Evolutionary conservation across 1,140 invertebrate genomes (phyloP), one percentile per base, ranked within the genome.

Genomic region (Drosophila carrolli): DNA sequence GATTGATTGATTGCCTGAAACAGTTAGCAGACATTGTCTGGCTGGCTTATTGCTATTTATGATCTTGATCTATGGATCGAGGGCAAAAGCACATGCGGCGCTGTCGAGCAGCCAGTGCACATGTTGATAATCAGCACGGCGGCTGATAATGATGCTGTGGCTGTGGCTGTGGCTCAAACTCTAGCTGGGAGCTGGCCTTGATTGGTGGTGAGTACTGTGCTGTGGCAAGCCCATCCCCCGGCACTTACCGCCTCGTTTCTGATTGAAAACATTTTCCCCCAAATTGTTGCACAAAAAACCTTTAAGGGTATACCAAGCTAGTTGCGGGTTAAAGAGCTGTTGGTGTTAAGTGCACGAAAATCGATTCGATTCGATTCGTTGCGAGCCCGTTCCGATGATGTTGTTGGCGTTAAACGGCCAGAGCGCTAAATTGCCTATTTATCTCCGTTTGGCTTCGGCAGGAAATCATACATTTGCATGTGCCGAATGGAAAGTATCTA

Each of bases 11-110:
- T 91, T 91, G 90, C 81, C 90, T 75, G 84, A 91, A 91, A 91
- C 89, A 91, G 90, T 91, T 91, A 91, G 90, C 89, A 91, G 84
- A 89, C 89, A 91, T 85, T 90, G 86, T 90, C 86, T 90, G 79
- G 84, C 76, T 53, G 75, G 85, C 84, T 91, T 91, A 90, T 91
- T 91, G 90, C 90, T 91, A 91, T 91, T 91, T 91, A 91, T 91
- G 89, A 91, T 91, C 90, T 91, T 91, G 90, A 91, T 91, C 90
- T 91, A 91, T 91, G 89, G 84, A 91, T 91, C 90, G 90, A 90
- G 90, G 89, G 84, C 90, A 91, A 89, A 84, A 89, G 84, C 84
- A 89, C 84, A 88, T 88, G 83, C 84, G 77, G 84, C 83, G 83
- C 62, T 50, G 76, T 44, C 41, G 56, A 55, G 60, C 78, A 85